Percentiles rank a stretch among this genome's conserved stretches.
phyloP scores from a whole-genome alignment of 2,888 invertebrate species.

The Pandemis corylana region DNA sequence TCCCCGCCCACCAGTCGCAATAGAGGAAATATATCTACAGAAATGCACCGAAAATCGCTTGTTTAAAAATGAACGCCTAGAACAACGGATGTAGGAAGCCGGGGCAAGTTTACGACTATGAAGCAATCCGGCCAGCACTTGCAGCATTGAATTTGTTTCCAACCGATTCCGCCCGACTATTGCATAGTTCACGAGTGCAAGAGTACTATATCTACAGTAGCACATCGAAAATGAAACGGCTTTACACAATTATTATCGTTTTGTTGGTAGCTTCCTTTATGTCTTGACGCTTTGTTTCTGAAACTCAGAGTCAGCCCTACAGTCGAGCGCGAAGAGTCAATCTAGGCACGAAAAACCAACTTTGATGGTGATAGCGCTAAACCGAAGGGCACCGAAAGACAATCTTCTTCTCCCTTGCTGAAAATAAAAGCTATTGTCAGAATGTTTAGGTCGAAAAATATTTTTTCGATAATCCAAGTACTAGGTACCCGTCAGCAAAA shows the following conservation, averaged over 20 bases:
- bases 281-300: background rate
- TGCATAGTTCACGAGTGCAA: conserved; percentile 68
- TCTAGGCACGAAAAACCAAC: too few relatives aligned
- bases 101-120: conserved; percentile 70
- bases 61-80: conserved; percentile 71
- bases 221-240: conserved; percentile 56
- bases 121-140: conserved; percentile 59
- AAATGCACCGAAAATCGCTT: conserved; percentile 65
- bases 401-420: too few relatives aligned
- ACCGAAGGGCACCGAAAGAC: too few relatives aligned
- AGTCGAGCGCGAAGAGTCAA: too few relatives aligned
- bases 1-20: conserved; percentile 49
- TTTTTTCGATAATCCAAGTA: too few relatives aligned
- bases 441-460: too few relatives aligned
- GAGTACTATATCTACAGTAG: conserved; percentile 65
- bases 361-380: too few relatives aligned
- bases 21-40: conserved; percentile 55
- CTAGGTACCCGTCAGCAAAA: too few relatives aligned
- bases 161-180: conserved; percentile 63
- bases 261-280: background rate
- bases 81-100: conserved; percentile 66
- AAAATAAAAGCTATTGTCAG: too few relatives aligned
- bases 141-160: conserved; percentile 70
- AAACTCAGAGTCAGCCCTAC: too few relatives aligned
- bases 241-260: conserved; percentile 49